These are phyloP conservation scores for Paramacrobiotus metropolitanus DNA, from an alignment of 1,140 invertebrate genomes.

Conservation along the genomic window DNA sequence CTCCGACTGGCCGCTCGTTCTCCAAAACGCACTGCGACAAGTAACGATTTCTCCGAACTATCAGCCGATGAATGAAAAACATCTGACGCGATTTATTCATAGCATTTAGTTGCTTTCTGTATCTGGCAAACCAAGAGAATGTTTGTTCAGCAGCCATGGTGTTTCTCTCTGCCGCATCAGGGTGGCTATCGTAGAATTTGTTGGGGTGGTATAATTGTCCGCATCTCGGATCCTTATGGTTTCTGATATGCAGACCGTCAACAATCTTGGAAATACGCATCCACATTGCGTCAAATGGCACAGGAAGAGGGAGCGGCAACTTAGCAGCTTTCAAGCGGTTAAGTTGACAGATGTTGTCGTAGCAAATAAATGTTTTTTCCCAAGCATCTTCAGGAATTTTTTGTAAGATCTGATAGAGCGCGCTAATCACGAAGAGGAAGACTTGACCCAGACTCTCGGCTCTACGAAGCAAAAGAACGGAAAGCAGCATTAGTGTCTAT, in stretches of 20 bases:
- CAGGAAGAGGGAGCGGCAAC: neutral
- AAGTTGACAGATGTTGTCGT: conserved; percentile 5
- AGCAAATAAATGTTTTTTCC: conserved; percentile 15
- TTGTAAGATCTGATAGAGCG: conserved; percentile 25
- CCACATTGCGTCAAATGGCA: neutral
- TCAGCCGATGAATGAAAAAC: neutral
- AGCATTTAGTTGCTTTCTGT: neutral
- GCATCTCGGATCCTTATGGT: neutral
- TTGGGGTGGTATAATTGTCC: neutral
- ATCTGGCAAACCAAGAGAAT: neutral
- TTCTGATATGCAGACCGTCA: neutral
- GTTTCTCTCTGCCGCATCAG: neutral
- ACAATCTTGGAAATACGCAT: neutral
- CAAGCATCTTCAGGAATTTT: conserved; percentile 39
- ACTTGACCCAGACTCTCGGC: neutral
- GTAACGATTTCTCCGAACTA: neutral
- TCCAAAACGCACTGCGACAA: too few relatives aligned
- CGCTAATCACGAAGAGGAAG: conserved; percentile 31
- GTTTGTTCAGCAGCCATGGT: neutral
- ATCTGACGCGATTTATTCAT: neutral
- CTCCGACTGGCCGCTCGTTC: too few relatives aligned
- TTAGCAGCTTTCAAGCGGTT: neutral
- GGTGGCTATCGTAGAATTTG: neutral
- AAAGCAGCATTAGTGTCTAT: too few relatives aligned
- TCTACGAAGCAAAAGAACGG: too few relatives aligned